Conservation (phyloP, 2,797 vertebrate species). For the Hyperoplus immaculatus region DNA sequence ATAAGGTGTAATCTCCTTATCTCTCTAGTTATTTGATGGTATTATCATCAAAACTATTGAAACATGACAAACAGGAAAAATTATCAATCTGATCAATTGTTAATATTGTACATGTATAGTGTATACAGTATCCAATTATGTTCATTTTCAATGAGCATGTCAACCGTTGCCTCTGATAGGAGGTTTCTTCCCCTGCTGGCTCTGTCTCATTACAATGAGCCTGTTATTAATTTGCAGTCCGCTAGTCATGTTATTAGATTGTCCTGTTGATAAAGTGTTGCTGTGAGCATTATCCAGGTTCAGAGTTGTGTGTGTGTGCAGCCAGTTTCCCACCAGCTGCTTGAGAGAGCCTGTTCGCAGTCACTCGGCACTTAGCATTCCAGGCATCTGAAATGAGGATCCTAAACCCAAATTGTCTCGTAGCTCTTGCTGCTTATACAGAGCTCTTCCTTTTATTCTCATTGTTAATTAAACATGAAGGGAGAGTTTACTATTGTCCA, state of each 20-base stretch:
- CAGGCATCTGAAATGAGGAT: slow-evolving; percentile 73
- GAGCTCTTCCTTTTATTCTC: slow-evolving; percentile 65
- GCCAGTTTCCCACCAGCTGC: slow-evolving; percentile 74
- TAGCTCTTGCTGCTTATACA: slow-evolving; percentile 41
- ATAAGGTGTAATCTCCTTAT: not conserved
- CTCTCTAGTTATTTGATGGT: not conserved
- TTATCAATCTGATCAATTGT: not conserved
- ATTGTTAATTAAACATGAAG: slow-evolving; percentile 82
- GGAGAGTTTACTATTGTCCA: slow-evolving; percentile 69
- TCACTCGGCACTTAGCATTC: slow-evolving; percentile 74
- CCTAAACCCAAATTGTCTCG: slow-evolving; percentile 75
- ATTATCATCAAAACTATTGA: slow-evolving; percentile 19
- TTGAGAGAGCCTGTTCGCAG: slow-evolving; percentile 50
- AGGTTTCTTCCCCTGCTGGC: slow-evolving; percentile 25
- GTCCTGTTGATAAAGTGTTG: slow-evolving; percentile 70
- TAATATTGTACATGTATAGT: slow-evolving; percentile 7
- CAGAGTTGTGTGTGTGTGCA: slow-evolving; percentile 58
- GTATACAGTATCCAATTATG: slow-evolving; percentile 14
- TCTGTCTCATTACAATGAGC: slow-evolving; percentile 53
- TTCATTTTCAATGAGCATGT: slow-evolving; percentile 30
- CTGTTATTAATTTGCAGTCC: slow-evolving; percentile 63
- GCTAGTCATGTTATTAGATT: slow-evolving; percentile 61
- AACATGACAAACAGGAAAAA: not conserved
- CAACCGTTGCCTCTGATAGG: slow-evolving; percentile 21
- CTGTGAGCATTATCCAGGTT: slow-evolving; percentile 66